Base-by-base conservation (phyloP, 2,888 invertebrate genomes). In the Dasypolia templi region DNA sequence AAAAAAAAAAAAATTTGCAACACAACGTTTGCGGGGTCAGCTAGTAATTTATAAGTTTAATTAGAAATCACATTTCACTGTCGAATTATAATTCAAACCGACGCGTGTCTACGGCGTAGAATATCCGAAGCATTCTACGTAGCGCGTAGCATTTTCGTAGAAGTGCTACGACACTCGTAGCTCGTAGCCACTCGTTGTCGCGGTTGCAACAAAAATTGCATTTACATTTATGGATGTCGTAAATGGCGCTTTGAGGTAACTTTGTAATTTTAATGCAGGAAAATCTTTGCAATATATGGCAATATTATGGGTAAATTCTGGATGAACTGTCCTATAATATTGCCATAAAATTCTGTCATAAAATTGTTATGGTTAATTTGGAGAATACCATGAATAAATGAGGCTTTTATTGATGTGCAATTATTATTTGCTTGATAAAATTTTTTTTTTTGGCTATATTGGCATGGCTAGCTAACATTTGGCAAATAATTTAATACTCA, bases 101-200 rank as follows among this genome's bases (percentile, higher is more conserved):
- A 49, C 42, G 22, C 42, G 53, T 63, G 62, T 61, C 62, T 64
- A 67, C n/a, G 42, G n/a, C 51, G 73, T 70, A 58, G 68, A 63
- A 53, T 26, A 63, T 35, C 12, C 70, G 32, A 49, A 56, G 77
- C 44, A 77, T 29, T 44, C 17, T 53, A 14, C 67, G 84, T 81
- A 81, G 74, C 75, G 29, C 72, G 82, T 82, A 73, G 82, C 59
- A 63, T 55, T 71, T 71, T 71, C 65, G 79, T 83, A 82, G 82
- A 55, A 74, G 49, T 35, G 55, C 77, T 81, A 81, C 82, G 67
- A 35, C 17, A 2, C 58, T 70, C 84, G 84, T 83, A 83, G 84
- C 58, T 72, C 81, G 81, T 80, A 82, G 81, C 81, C 44, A 65
- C 75, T 56, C 68, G 65, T 69, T 72, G 59, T 42, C 51, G 68